phyloP scores from a whole-genome alignment of 2,797 vertebrate genomes.

The Phyllotis vaccarum region DNA sequence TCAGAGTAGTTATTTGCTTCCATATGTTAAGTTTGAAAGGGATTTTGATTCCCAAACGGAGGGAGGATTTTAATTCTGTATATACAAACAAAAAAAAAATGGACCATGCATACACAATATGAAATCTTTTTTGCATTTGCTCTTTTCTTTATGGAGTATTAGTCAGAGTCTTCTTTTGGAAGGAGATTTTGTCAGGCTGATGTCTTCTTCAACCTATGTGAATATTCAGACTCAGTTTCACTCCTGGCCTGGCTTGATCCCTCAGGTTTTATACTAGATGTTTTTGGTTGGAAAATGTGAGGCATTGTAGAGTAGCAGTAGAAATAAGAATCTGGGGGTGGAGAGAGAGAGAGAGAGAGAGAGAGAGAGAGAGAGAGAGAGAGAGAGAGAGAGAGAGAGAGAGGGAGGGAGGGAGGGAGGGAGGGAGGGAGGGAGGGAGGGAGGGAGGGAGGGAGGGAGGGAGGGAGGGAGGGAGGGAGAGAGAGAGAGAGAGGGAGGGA shows the following conservation, averaged over 20 bases:
- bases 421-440: constrained; percentile 50
- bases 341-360: constrained; percentile 55
- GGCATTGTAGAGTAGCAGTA: constrained; percentile 51
- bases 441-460: too few relatives aligned
- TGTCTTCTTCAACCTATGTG: constrained; percentile 69
- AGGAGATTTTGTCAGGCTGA: background rate
- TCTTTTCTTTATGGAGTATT: constrained; percentile 66
- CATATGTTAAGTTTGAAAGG: constrained; percentile 51
- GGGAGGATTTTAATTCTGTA: constrained; percentile 28
- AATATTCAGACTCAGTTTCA: constrained; percentile 80
- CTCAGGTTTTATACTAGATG: constrained; percentile 64
- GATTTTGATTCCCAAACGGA: constrained; percentile 78
- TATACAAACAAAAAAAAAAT: background rate
- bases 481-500: constrained; percentile 53
- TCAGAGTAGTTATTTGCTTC: constrained; percentile 66
- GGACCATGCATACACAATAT: background rate
- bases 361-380: background rate
- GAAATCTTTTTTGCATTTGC: background rate
- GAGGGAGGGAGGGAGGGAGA: constrained; percentile 51
- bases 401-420: constrained; percentile 52
- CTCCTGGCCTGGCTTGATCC: constrained; percentile 78
- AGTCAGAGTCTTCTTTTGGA: constrained; percentile 77
- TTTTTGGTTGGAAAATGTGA: constrained; percentile 78
- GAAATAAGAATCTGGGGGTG: constrained; percentile 65
- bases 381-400: constrained; percentile 40